Evolutionary conservation across 2,888 invertebrate genomes (phyloP), one percentile per base, ranked within the genome.

Genomic region (Xanthia icteritia): DNA sequence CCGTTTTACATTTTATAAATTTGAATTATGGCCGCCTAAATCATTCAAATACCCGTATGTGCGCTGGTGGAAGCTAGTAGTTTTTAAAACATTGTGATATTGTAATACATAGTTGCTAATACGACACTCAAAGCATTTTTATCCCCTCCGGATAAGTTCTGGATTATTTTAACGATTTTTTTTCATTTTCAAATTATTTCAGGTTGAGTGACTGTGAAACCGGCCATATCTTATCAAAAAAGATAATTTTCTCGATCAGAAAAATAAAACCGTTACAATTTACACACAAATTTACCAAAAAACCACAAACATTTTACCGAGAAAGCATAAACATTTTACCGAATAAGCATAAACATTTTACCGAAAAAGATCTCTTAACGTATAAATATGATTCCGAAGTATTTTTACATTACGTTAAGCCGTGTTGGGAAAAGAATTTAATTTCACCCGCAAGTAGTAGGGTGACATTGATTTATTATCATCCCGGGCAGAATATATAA

Each of bases 401-500:
- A 84, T 84, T 80, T 84, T 84, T 75, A 58, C 80, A 79, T 86
- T 74, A 80, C 73, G 39, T 2, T 66, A 42, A 82, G 65, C 74
- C 48, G 48, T 74, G 78, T 76, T 61, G 73, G 54, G 67, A 73
- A 75, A 84, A 86, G 67, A 86, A 84, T 86, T 84, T 86, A 79
- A 84, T 84, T 84, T 84, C 48, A 73, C 64, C 39, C 73, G 31
- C 68, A 56, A 82, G 58, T 66, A 1, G 69, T 86, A 63, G 65
- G 68, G 71, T 77, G 86, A 86, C 83, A 56, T 45, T 85, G 86
- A 85, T 82, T 82, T 81, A 82, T 82, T 67, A 85, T 75, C 27
- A 20, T 36, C 60, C 15, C 17, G 76, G 71, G 85, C 64, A 48
- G 58, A 74, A 71, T 71, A 67, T 48, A 67, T 27, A 3, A 58